A percentile compares a stretch with the other conserved stretches of the same genome.
These are phyloP conservation scores for Trichoplusia ni DNA, from an alignment of 1,140 invertebrate genomes.

Conservation along the genomic window DNA sequence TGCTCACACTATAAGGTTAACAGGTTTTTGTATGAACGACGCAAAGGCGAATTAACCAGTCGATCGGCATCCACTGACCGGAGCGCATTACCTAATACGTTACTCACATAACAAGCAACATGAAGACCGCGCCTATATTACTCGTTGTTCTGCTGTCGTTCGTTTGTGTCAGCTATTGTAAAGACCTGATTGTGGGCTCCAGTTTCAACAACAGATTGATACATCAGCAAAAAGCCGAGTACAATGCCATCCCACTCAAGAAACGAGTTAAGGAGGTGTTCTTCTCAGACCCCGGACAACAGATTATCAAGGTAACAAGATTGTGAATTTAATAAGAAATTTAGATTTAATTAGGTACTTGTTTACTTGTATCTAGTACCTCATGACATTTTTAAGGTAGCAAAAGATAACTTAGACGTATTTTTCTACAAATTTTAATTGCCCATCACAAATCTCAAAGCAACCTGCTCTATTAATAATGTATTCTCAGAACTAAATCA, in stretches of 20 bases:
- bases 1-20: constrained; percentile 49
- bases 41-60: constrained; percentile 47
- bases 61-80: constrained; percentile 39
- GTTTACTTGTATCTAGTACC: no score
- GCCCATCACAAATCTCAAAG: constrained; percentile 7
- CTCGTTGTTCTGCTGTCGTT: constrained; percentile 51
- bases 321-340: not conserved
- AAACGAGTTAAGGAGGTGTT: constrained; percentile 76
- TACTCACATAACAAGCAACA: constrained; percentile 42
- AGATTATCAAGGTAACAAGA: constrained; percentile 68
- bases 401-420: no score
- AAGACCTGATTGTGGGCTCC: constrained; percentile 72
- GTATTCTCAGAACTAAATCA: not conserved
- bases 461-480: constrained; percentile 4
- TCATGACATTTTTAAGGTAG: no score
- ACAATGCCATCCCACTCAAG: constrained; percentile 69
- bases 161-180: constrained; percentile 55
- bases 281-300: constrained; percentile 70
- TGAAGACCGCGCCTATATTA: constrained; percentile 57
- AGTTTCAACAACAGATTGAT: constrained; percentile 68
- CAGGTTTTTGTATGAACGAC: constrained; percentile 44
- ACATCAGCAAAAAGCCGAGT: constrained; percentile 70
- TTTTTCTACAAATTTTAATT: no score
- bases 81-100: constrained; percentile 35
- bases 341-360: no score